Percentiles rank a stretch among this genome's conserved stretches.
These are phyloP conservation scores for Taphrorychus bicolor DNA, from an alignment of 2,888 invertebrate species.

Conservation along the genomic window DNA sequence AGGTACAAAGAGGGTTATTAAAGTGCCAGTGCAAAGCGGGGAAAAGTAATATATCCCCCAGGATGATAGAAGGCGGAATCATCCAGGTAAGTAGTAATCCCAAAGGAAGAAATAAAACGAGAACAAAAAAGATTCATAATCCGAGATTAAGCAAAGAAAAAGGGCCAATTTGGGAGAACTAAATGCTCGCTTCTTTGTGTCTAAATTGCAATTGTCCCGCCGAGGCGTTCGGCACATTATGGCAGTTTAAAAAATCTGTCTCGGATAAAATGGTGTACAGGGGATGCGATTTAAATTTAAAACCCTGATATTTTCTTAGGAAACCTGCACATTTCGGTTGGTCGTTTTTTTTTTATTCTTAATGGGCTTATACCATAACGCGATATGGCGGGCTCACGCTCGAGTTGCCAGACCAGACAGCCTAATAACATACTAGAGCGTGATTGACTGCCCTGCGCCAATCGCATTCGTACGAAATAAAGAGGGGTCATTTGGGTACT, in stretches of 20 bases:
- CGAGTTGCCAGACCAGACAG: constrained; percentile 33
- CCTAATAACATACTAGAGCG: constrained; percentile 41
- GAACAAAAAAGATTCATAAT: constrained; percentile 40
- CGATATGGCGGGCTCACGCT: constrained; percentile 38
- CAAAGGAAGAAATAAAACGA: constrained; percentile 25
- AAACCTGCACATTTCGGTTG: not conserved
- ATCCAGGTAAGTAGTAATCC: constrained; percentile 39
- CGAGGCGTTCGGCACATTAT: constrained; percentile 31
- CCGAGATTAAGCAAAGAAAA: constrained; percentile 39
- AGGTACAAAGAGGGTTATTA: constrained; percentile 29
- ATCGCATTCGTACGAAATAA: constrained; percentile 50
- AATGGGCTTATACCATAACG: constrained; percentile 25
- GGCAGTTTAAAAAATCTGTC: constrained; percentile 8
- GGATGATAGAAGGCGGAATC: constrained; percentile 24
- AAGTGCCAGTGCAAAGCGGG: constrained; percentile 26
- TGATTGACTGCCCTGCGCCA: constrained; percentile 54
- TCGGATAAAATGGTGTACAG: not conserved
- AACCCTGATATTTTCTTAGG: not conserved
- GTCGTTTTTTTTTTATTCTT: not conserved
- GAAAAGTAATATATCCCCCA: constrained; percentile 40
- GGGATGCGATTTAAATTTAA: not conserved
- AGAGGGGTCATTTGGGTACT: constrained; percentile 51
- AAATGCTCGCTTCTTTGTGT: constrained; percentile 39
- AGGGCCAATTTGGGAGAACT: constrained; percentile 21
- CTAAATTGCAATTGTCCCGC: constrained; percentile 37